Evolutionary conservation across 2,888 invertebrate species (phyloP).

Genomic region (Heliconius hortense): DNA sequence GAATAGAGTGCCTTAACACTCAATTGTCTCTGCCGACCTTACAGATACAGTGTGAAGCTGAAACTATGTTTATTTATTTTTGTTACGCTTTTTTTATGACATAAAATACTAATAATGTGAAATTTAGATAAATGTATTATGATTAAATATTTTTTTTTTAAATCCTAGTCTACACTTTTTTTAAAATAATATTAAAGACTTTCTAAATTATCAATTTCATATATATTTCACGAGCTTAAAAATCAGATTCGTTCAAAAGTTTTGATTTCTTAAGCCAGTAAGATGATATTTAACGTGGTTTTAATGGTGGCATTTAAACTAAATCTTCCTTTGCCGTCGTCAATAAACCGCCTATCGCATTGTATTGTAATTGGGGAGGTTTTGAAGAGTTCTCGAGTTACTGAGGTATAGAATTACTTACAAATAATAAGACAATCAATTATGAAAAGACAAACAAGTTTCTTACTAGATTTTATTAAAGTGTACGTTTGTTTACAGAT

Average conservation of each 20-base stretch:
- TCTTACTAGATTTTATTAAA: slow-evolving; percentile 37
- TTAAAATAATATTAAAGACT: not conserved
- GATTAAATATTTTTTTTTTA: not conserved
- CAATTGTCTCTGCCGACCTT: no score
- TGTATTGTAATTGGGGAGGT: slow-evolving; percentile 78
- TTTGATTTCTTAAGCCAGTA: slow-evolving; percentile 51
- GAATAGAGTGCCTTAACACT: no score
- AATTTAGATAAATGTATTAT: not conserved
- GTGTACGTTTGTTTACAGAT: slow-evolving; percentile 77
- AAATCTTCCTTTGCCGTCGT: slow-evolving; percentile 66
- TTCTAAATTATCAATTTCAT: slow-evolving; percentile 37
- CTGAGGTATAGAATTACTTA: slow-evolving; percentile 62
- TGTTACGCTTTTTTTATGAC: not conserved
- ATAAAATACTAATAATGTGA: not conserved
- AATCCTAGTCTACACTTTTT: not conserved
- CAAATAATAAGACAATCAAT: slow-evolving; percentile 44
- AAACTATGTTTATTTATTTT: not conserved
- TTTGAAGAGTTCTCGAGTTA: slow-evolving; percentile 59
- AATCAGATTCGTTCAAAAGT: slow-evolving; percentile 25
- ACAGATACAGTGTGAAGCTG: no score
- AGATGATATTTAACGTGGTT: slow-evolving; percentile 54
- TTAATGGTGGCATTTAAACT: slow-evolving; percentile 60
- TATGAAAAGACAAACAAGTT: slow-evolving; percentile 42
- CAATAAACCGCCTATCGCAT: slow-evolving; percentile 80
- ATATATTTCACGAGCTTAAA: slow-evolving; percentile 28